Conservation (phyloP, 2,888 invertebrate genomes). For the Glomeris marginata region DNA sequence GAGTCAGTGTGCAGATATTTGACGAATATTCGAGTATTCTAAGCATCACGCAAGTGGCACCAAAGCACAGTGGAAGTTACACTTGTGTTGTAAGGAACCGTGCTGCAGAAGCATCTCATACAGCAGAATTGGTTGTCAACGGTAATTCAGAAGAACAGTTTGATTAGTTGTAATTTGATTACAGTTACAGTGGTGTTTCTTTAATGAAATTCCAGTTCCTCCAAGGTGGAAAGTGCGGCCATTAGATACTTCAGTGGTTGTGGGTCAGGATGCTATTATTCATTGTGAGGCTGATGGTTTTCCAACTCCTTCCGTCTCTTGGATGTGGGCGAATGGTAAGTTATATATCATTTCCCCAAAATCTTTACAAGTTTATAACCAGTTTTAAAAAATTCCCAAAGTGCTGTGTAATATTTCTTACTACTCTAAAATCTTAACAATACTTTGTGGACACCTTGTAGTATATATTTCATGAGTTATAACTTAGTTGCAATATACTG, state of each 20-base stretch:
- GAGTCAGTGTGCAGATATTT: constrained; percentile 22
- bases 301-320: constrained; percentile 7
- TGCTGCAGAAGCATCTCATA: constrained; percentile 14
- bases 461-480: not conserved
- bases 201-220: constrained; percentile 6
- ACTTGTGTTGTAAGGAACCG: constrained; percentile 15
- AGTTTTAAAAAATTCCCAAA: not conserved
- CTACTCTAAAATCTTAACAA: not conserved
- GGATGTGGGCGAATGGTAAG: constrained; percentile 13
- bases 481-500: not conserved
- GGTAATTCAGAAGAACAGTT: constrained; percentile 9
- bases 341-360: no score
- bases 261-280: constrained; percentile 9
- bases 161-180: not conserved
- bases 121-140: constrained; percentile 15
- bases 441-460: not conserved
- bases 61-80: constrained; percentile 16
- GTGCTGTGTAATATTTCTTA: not conserved
- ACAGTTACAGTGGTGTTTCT: not conserved
- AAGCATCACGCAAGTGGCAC: constrained; percentile 12
- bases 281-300: constrained; percentile 12
- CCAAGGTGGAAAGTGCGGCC: constrained; percentile 11
- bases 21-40: constrained; percentile 15
- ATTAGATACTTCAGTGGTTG: constrained; percentile 5
- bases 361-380: not conserved